These are phyloP conservation scores for Campoletis raptor DNA, from an alignment of 2,888 invertebrate species.

Conservation along the genomic window DNA sequence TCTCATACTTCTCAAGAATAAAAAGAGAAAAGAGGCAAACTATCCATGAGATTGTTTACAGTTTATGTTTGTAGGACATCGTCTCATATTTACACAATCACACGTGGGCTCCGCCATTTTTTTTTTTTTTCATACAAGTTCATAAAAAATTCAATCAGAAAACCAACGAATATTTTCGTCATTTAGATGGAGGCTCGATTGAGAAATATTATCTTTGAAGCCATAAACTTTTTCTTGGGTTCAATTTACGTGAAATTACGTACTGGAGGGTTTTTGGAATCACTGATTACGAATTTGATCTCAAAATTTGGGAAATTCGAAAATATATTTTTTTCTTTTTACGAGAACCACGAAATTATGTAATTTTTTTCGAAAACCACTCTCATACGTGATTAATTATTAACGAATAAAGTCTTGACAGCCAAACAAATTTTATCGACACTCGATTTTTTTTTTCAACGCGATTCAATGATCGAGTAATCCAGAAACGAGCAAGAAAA, in stretches of 20 bases:
- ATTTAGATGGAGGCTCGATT: background rate
- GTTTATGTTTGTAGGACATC: constrained; percentile 32
- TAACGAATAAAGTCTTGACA: too few species aligned
- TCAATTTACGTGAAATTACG: too few species aligned
- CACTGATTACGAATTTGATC: too few species aligned
- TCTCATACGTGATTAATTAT: too few species aligned
- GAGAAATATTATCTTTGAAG: background rate
- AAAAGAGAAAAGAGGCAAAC: background rate
- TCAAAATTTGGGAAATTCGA: too few species aligned
- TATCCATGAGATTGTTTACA: background rate
- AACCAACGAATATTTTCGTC: background rate
- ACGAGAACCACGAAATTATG: too few species aligned
- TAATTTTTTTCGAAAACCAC: too few species aligned
- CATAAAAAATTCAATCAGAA: background rate
- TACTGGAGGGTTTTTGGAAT: too few species aligned
- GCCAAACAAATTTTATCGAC: too few species aligned
- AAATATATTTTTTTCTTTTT: too few species aligned
- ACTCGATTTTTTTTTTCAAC: too few species aligned
- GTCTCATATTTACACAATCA: constrained; percentile 20
- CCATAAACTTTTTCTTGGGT: background rate
- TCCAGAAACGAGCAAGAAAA: background rate
- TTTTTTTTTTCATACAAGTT: background rate
- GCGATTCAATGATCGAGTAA: background rate
- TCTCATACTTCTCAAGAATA: background rate
- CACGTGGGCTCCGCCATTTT: background rate